A percentile compares a stretch with the other conserved stretches of the same genome.
Evolutionary conservation across 2,113 vertebrate species (phyloP).

Genomic region (Eurypyga helias): DNA sequence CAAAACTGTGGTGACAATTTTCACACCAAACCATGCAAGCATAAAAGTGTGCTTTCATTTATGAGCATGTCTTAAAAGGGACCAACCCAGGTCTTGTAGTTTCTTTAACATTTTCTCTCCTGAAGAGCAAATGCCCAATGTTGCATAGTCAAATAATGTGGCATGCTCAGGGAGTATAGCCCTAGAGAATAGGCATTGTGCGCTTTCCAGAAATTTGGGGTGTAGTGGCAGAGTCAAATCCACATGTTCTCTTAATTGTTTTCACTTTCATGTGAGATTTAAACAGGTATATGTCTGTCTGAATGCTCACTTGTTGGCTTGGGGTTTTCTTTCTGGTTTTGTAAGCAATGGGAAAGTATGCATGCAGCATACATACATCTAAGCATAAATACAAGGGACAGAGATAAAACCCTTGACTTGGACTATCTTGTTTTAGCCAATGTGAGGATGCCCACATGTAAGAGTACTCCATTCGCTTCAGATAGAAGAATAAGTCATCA

Average conservation of each 20-base stretch:
- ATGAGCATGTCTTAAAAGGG: neutral
- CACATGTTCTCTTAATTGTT: neutral
- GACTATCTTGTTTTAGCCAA: neutral
- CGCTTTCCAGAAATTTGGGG: neutral
- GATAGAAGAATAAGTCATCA: neutral
- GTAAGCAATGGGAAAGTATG: neutral
- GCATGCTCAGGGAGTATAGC: neutral
- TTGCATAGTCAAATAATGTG: neutral
- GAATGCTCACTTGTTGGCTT: neutral
- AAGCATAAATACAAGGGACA: neutral
- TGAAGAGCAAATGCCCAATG: neutral
- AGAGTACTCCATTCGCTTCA: neutral
- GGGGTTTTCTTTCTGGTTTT: neutral
- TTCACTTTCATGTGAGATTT: neutral
- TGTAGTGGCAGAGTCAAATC: neutral
- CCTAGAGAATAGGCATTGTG: neutral
- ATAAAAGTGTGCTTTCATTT: neutral
- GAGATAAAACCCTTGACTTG: accelerated
- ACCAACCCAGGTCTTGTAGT: neutral
- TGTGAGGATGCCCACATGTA: neutral
- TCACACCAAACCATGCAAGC: neutral
- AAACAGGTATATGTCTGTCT: neutral
- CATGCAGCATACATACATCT: neutral
- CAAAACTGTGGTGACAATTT: neutral
- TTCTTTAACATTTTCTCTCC: neutral